Base-by-base conservation (phyloP, 2,888 invertebrate species). In the Heterodera filipjevi region DNA sequence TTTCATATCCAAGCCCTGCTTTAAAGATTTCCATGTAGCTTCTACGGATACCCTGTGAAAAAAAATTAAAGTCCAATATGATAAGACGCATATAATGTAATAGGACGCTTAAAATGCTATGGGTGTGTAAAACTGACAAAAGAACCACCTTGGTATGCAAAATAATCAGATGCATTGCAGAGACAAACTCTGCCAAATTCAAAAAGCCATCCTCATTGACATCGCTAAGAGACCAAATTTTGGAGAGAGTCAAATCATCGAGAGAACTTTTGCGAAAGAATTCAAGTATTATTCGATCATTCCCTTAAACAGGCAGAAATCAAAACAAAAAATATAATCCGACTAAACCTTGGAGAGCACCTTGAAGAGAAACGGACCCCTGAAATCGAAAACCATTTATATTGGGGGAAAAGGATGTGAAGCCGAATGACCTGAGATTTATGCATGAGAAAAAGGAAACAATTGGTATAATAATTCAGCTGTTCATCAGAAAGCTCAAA, bases 131-230 rank as follows among this genome's bases (percentile, higher is more conserved):
- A n/a, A n/a, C n/a, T n/a, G n/a, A n/a, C n/a, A n/a, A 10, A 39
- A 39, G 39, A 0, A n/a, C 39, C 44, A 84, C 87, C 83, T 89
- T 89, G 3, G 86, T 85, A 70, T 84, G 83, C 0, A 89, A 81
- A 10, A 89, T 87, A 39, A 89, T 86, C 71, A 89, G 77, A 78
- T 89, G 89, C 89, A 89, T 89, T 5, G 89, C 89, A 22, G 83
- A 84, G 22, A 84, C 81, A 81, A 89, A 89, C 77, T 89, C 89
- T n/a, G 81, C 79, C 39, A 85, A 77, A 79, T 89, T 87, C 75
- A 89, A 77, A 84, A 86, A 89, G 27, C 89, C 89, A 72, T 89
- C 89, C 72, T 87, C 87, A 72, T 89, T 89, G 10, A 89, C 32
- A 75, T 75, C 89, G 16, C 89, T 85, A 70, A 89, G 81, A n/a